Base-by-base conservation (phyloP, 2,797 vertebrate species). In the Acipenser oxyrinchus region DNA sequence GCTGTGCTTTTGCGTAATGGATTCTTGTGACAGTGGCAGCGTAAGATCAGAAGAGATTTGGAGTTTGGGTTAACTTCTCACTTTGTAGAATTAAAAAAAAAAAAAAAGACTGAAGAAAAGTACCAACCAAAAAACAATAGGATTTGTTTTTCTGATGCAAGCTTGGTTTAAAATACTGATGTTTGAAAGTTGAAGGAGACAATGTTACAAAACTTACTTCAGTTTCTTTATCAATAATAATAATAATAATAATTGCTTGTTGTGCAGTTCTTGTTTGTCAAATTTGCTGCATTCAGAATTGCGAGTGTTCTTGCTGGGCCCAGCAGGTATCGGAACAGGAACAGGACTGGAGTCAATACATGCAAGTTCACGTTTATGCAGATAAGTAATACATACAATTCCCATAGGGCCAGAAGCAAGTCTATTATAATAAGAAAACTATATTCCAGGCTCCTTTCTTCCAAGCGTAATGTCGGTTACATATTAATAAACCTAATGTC, bases 341-440 rank as follows among this genome's bases (percentile, higher is more conserved):
- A 75, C 62, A 74, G 78, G 70, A 73, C 76, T 82, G 76, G 75
- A 86, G 82, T 78, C 86, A 90, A 94, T 94, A 93, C 94, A 94
- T 95, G 92, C 92, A 76, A 82, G 87, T 91, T 88, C 93, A 95
- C 91, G 92, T 85, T 90, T 87, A 83, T 78, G 83, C 86, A 91
- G 92, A 93, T 92, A 91, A 89, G 86, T 88, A 91, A 93, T 86
- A 90, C 88, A 86, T 88, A 77, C 89, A 91, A 88, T 92, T 88
- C 91, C 91, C 85, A 81, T 82, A 83, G 89, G 87, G 86, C 84
- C 84, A 78, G 82, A 77, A 78, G 86, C 81, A 90, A 87, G 82
- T 82, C 92, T 90, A 86, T 88, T 90, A 92, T 95, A 95, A 95
- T 95, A 93, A 89, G 84, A 86, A 84, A 86, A 89, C 87, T 88